These are phyloP conservation scores for Ranitomeya variabilis DNA, from an alignment of 2,113 vertebrate genomes.

Conservation along the genomic window DNA sequence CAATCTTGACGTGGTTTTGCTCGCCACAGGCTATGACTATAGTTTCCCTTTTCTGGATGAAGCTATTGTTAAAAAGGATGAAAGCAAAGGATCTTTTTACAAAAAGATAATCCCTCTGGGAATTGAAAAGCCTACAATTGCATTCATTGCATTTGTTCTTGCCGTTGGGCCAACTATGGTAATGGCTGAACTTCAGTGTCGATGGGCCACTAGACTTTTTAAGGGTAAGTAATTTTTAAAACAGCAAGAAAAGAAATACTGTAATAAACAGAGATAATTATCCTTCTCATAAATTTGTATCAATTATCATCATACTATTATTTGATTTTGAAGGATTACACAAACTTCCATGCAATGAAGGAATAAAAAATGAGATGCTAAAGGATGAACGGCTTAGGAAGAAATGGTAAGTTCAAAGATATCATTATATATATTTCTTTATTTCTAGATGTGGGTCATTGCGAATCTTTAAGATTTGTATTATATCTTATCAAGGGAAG, in stretches of 20 bases:
- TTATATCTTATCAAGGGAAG: too few relatives aligned
- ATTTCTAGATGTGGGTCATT: too few relatives aligned
- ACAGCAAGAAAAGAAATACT: neutral
- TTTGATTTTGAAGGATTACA: slow-evolving; percentile 25
- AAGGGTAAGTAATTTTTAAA: slow-evolving; percentile 66
- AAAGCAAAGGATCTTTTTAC: slow-evolving; percentile 70
- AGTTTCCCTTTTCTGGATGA: slow-evolving; percentile 73
- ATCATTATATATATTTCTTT: too few relatives aligned
- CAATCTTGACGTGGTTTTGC: slow-evolving; percentile 75
- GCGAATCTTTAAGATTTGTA: too few relatives aligned
- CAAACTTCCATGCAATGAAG: slow-evolving; percentile 25
- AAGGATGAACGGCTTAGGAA: slow-evolving; percentile 26
- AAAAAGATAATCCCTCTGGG: slow-evolving; percentile 74
- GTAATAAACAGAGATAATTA: neutral
- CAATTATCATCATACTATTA: too few relatives aligned
- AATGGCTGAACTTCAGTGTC: slow-evolving; percentile 76
- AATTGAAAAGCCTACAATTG: slow-evolving; percentile 74
- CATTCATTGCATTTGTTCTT: slow-evolving; percentile 74
- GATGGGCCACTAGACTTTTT: slow-evolving; percentile 76
- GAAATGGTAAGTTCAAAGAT: slow-evolving; percentile 28
- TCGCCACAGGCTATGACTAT: slow-evolving; percentile 77
- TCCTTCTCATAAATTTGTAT: too few relatives aligned
- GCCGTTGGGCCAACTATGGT: slow-evolving; percentile 71
- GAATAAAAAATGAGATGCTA: slow-evolving; percentile 15
- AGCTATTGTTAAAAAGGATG: slow-evolving; percentile 61